These are phyloP conservation scores for Phytoseiulus persimilis DNA, from an alignment of 2,888 invertebrate species.

Conservation along the genomic window DNA sequence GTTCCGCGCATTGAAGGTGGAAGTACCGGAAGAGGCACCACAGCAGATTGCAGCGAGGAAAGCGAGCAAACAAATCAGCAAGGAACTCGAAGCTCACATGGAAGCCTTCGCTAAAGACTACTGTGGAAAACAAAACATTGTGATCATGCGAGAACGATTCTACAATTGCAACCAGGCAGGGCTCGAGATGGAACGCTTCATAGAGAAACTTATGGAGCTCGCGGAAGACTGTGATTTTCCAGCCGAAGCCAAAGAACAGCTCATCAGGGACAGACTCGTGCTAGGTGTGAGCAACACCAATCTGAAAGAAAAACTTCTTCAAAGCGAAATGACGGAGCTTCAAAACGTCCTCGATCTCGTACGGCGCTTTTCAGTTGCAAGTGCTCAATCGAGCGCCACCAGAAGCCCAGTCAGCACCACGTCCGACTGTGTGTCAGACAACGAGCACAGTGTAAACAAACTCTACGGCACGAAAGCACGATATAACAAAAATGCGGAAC, in stretches of 20 bases:
- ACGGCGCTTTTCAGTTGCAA: background rate
- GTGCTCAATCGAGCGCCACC: too few species aligned
- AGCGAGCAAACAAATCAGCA: background rate
- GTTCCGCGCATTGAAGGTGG: background rate
- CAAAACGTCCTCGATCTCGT: background rate
- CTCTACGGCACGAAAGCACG: background rate
- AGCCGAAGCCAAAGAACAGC: background rate
- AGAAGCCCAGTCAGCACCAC: background rate
- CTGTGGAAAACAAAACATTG: background rate
- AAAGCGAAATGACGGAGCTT: background rate
- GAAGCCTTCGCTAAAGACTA: background rate
- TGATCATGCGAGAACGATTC: background rate
- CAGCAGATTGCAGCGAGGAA: background rate
- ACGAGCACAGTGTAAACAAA: background rate
- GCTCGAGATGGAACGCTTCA: background rate
- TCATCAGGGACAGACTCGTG: background rate
- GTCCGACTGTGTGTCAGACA: background rate
- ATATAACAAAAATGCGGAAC: background rate
- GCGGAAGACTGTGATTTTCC: background rate
- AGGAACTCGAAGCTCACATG: background rate
- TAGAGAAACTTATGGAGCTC: background rate
- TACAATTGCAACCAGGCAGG: background rate
- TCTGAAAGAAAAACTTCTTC: background rate
- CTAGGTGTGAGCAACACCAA: background rate
- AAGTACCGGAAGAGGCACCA: background rate